phyloP scores from a whole-genome alignment of 2,888 invertebrate genomes.

The Atethmia centrago region DNA sequence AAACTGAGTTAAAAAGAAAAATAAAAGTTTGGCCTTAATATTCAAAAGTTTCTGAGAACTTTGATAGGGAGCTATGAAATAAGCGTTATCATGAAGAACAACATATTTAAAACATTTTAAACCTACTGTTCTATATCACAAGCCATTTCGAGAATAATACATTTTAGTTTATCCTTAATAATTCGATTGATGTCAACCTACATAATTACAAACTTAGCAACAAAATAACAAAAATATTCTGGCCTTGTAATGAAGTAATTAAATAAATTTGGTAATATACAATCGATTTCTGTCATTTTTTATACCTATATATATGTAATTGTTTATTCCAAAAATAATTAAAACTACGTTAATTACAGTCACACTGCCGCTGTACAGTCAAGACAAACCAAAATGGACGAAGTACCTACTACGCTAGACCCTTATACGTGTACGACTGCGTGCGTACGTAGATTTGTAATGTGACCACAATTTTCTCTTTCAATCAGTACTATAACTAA shows the following conservation, averaged over 20 bases:
- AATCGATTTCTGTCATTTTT: too few relatives aligned
- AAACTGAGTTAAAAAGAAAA: slow-evolving; percentile 42
- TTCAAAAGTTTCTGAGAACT: slow-evolving; percentile 43
- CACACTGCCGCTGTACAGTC: too few relatives aligned
- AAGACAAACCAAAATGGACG: too few relatives aligned
- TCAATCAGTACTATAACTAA: too few relatives aligned
- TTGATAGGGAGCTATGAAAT: slow-evolving; percentile 31
- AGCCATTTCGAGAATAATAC: not conserved
- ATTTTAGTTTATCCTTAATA: not conserved
- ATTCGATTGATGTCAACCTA: not conserved
- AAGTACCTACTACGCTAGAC: too few relatives aligned
- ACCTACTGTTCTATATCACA: not conserved
- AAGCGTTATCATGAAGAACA: slow-evolving; percentile 7
- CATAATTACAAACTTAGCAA: not conserved
- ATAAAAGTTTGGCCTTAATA: slow-evolving; percentile 46
- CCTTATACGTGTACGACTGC: too few relatives aligned
- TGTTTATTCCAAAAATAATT: too few relatives aligned
- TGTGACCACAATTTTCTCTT: too few relatives aligned
- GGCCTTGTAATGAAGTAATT: not conserved
- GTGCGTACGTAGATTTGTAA: too few relatives aligned
- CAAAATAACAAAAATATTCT: not conserved
- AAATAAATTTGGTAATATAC: not conserved
- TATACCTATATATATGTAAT: too few relatives aligned
- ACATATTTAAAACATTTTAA: too few relatives aligned
- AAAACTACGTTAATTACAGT: too few relatives aligned